Conservation (phyloP, 2,113 vertebrate species). For the Marmota flaviventris region DNA sequence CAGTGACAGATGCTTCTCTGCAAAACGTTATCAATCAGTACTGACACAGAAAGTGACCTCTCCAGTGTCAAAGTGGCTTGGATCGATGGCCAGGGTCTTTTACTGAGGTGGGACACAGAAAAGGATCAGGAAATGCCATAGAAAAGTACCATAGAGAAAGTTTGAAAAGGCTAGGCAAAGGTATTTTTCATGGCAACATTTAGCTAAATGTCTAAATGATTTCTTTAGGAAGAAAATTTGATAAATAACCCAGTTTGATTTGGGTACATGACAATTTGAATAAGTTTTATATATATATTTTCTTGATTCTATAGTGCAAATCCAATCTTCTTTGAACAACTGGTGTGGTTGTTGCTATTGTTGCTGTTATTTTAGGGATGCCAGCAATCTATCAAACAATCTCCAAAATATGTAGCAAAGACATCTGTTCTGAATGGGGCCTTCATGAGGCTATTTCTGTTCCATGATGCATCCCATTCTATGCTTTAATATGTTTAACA, state of each 20-base stretch:
- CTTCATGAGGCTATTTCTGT: background rate
- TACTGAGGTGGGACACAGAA: background rate
- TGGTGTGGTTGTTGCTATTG: background rate
- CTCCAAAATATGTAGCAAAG: background rate
- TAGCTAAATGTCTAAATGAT: background rate
- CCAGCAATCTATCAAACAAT: background rate
- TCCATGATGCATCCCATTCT: background rate
- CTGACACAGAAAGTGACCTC: slow-evolving; percentile 64
- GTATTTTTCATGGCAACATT: background rate
- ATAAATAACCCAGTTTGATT: background rate
- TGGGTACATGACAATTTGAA: background rate
- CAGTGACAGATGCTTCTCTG: slow-evolving; percentile 30
- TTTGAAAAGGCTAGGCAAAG: background rate
- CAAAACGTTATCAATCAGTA: slow-evolving; percentile 63
- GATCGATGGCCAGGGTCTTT: background rate
- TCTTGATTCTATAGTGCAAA: background rate
- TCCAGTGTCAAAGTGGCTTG: background rate
- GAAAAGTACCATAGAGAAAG: background rate
- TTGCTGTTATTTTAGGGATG: background rate
- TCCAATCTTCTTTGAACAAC: background rate
- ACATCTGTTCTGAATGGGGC: background rate
- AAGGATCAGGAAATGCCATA: background rate
- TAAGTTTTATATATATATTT: background rate
- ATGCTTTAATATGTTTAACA: background rate
- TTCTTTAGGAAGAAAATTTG: background rate